Evolutionary conservation across 64 coral and sea anemone species (phyloP).

Genomic region (Stichodactyla mertensii): DNA sequence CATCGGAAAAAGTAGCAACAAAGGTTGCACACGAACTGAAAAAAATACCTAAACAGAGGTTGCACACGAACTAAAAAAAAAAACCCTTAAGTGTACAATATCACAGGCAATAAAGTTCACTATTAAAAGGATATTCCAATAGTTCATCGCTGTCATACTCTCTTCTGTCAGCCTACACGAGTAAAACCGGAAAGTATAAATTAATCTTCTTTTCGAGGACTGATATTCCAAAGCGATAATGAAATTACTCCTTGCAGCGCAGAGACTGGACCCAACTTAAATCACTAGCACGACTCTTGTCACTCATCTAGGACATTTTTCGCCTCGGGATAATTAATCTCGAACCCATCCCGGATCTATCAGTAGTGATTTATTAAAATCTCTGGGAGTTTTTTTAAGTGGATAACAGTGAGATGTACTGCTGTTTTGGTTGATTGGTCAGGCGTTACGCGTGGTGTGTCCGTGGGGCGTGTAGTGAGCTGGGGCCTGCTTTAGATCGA

Average conservation of each 20-base stretch:
- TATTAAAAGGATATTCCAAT: slow-evolving; percentile 11
- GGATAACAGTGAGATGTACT: neutral
- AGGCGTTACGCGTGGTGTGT: slow-evolving; percentile 15
- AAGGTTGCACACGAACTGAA: too few relatives aligned
- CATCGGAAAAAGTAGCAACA: too few relatives aligned
- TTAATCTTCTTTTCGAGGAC: neutral
- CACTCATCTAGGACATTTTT: neutral
- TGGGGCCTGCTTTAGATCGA: slow-evolving; percentile 51
- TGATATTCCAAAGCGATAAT: neutral
- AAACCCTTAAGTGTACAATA: neutral
- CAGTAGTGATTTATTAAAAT: neutral
- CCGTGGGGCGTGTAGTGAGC: slow-evolving; percentile 55
- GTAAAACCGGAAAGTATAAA: neutral
- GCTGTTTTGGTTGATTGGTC: neutral
- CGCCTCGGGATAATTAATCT: neutral
- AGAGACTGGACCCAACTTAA: neutral
- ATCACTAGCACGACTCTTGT: neutral
- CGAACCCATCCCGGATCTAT: neutral
- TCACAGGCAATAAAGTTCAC: neutral
- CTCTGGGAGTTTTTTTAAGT: neutral
- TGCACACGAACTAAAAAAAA: too few relatives aligned
- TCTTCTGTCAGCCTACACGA: neutral
- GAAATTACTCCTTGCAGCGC: neutral
- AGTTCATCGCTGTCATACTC: neutral
- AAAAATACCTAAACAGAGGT: too few relatives aligned